Evolutionary conservation across 2,113 vertebrate species (phyloP), one percentile per base, ranked within the genome.

Genomic region (Triplophysa rosa): DNA sequence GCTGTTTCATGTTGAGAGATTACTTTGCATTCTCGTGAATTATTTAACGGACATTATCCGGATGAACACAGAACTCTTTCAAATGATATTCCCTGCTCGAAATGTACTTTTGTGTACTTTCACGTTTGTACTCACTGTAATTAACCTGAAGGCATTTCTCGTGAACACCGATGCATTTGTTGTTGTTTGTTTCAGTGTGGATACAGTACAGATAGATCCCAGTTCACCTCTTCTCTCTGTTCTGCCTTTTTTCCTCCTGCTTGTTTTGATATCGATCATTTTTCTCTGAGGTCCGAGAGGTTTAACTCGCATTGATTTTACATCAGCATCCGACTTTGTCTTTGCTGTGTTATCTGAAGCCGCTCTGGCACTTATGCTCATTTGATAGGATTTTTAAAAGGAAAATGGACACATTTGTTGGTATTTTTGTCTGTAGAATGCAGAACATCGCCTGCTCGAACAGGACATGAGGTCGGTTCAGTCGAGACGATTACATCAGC

Each of bases 231-330:
- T 47, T 67, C 82, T 70, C 77, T 75, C 80, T 47, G 61, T 59
- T 47, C 40, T 56, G 59, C 83, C 79, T 67, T 45, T 42, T 54
- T 19, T 74, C 73, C 76, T 82, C 80, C 78, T 69, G 58, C 24
- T 84, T 84, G 86, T 84, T 90, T 68, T 69, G 79, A 2, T 90
- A 92, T 91, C 86, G 91, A 92, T 91, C 88, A 87, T 82, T 76
- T 83, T 83, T 87, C 78, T 85, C 86, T 78, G 85, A 84, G 84
- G 87, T 89, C 86, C 78, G 84, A 77, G 61, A 80, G 84, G 89
- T 89, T 90, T 90, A 88, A 82, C 84, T 77, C 49, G 29, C 80
- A 91, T 91, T 90, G 90, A 90, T 90, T 90, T 87, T 59, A 77
- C 86, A 89, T 91, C 87, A 86, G 83, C 69, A 84, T 80, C 86